A percentile compares a stretch with the other conserved stretches of the same genome.
Conservation (phyloP, 2,888 invertebrate genomes). For the Zootermopsis nevadensis region DNA sequence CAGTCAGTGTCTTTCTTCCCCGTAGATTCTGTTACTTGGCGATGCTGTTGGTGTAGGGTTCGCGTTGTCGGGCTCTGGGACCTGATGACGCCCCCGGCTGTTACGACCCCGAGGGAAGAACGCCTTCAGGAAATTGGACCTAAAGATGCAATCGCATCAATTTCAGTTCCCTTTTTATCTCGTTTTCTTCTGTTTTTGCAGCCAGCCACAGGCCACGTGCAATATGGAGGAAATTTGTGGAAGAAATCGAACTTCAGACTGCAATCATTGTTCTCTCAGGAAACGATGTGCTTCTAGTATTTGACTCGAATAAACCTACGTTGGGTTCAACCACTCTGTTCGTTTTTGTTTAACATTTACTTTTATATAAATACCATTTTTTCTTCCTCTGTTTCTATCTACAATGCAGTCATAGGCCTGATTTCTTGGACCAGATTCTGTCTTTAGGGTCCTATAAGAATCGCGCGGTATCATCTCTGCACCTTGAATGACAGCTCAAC, state of each 20-base stretch:
- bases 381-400: background rate
- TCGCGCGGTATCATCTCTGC: too few relatives aligned
- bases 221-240: background rate
- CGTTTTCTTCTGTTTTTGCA: background rate
- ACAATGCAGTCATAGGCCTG: too few relatives aligned
- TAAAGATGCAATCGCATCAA: constrained; percentile 34
- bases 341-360: too few relatives aligned
- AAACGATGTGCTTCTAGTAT: background rate
- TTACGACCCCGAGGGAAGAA: background rate
- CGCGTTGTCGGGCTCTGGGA: background rate
- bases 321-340: too few relatives aligned
- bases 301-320: background rate
- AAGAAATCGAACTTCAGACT: background rate
- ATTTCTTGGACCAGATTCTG: too few relatives aligned
- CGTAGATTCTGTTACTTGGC: background rate
- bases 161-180: background rate
- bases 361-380: background rate
- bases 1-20: background rate
- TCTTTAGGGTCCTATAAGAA: too few relatives aligned
- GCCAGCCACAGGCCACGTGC: background rate
- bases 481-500: too few relatives aligned
- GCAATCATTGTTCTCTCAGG: background rate
- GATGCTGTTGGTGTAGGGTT: background rate
- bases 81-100: constrained; percentile 24
- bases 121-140: constrained; percentile 28